Evolutionary conservation across 2,113 vertebrate genomes (phyloP).

Genomic region (Todiramphus chloris): DNA sequence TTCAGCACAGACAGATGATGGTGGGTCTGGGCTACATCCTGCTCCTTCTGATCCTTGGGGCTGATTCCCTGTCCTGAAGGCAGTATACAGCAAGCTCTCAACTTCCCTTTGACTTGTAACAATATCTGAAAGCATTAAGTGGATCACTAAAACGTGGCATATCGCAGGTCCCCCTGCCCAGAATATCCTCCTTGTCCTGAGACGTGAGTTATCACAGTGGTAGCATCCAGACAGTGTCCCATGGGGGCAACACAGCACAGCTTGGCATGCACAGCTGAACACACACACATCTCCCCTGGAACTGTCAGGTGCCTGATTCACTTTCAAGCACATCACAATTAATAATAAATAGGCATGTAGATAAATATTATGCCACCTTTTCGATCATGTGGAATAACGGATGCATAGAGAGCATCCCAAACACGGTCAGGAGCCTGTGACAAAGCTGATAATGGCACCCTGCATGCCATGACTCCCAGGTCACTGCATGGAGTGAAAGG

Average conservation of each 20-base stretch:
- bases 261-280: not conserved
- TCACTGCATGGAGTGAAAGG: not conserved
- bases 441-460: not conserved
- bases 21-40: not conserved
- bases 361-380: not conserved
- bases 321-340: not conserved
- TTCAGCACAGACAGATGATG: not conserved
- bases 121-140: not conserved
- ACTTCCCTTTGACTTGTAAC: not conserved
- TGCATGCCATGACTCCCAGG: no score
- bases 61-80: not conserved
- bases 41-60: not conserved
- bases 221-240: not conserved
- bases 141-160: fast-evolving
- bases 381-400: not conserved
- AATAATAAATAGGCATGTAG: not conserved
- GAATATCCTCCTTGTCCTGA: not conserved
- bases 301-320: not conserved
- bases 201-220: not conserved
- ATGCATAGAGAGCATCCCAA: not conserved
- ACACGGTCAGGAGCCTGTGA: not conserved
- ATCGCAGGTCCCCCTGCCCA: not conserved
- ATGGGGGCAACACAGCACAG: no score
- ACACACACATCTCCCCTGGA: not conserved
- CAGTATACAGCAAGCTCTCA: not conserved